Conservation (phyloP, 1,140 invertebrate genomes). For the Berghia stephanieae region DNA sequence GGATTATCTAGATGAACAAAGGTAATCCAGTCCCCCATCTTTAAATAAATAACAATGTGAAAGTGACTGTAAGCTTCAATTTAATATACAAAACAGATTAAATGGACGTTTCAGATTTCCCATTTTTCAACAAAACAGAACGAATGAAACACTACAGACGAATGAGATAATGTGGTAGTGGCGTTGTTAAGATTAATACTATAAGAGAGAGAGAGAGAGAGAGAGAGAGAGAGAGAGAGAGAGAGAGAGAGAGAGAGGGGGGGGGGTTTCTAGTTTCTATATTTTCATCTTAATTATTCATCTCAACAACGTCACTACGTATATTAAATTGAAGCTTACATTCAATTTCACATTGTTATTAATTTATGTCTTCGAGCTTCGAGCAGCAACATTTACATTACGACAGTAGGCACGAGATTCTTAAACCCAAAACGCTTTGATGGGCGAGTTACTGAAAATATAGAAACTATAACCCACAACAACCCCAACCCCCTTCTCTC, state of each 20-base stretch:
- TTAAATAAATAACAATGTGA: not conserved
- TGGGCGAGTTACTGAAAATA: too few species aligned
- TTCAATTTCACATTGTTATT: not conserved
- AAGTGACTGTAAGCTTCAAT: not conserved
- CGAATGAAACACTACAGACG: too few species aligned
- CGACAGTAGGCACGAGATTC: too few species aligned
- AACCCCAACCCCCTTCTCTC: not conserved
- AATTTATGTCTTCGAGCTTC: too few species aligned
- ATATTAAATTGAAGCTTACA: not conserved
- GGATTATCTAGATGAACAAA: not conserved
- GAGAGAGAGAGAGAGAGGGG: not conserved
- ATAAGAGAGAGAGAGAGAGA: not conserved
- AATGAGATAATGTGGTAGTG: too few species aligned
- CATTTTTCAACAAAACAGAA: too few species aligned
- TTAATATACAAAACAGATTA: not conserved
- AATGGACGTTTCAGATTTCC: not conserved
- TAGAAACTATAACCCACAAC: not conserved
- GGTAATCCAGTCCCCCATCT: not conserved
- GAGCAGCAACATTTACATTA: too few species aligned
- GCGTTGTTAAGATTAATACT: not conserved
- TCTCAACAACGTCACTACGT: not conserved
- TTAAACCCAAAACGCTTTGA: too few species aligned
- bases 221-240: slow-evolving; percentile 16
- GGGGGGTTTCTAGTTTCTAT: not conserved
- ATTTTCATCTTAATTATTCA: not conserved